These are phyloP conservation scores for Artemia sinica DNA, from an alignment of 2,888 invertebrate genomes.

Conservation along the genomic window DNA sequence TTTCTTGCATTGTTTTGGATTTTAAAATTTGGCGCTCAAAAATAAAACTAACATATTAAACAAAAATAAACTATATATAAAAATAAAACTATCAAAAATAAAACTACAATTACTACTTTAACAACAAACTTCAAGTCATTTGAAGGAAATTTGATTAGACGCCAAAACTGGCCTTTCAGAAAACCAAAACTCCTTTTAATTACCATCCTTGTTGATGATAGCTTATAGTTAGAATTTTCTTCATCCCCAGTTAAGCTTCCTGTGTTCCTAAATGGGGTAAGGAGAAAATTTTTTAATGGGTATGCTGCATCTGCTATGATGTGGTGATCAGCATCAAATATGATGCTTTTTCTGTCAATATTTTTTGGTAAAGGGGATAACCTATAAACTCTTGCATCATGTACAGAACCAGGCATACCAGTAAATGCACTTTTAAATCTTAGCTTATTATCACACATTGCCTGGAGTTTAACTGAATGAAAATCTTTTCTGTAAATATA, in stretches of 20 bases:
- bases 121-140: not conserved
- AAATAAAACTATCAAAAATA: no score
- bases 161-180: constrained; percentile 25
- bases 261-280: not conserved
- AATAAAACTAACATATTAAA: no score
- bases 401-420: constrained; percentile 14
- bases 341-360: not conserved
- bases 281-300: not conserved
- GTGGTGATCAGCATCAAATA: not conserved
- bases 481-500: constrained; percentile 16
- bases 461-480: constrained; percentile 13
- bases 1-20: no score
- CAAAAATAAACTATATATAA: no score
- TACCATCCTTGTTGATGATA: constrained; percentile 23
- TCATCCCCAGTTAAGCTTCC: not conserved
- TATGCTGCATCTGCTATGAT: constrained; percentile 15
- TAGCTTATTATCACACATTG: not conserved
- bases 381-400: constrained; percentile 17
- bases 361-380: not conserved
- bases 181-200: constrained; percentile 25
- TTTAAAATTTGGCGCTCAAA: no score
- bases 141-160: constrained; percentile 23
- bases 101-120: not conserved
- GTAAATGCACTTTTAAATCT: constrained; percentile 14
- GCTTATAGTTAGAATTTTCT: constrained; percentile 23